Evolutionary conservation across 2,113 vertebrate species (phyloP).

Genomic region (Ibidorhyncha struthersii): DNA sequence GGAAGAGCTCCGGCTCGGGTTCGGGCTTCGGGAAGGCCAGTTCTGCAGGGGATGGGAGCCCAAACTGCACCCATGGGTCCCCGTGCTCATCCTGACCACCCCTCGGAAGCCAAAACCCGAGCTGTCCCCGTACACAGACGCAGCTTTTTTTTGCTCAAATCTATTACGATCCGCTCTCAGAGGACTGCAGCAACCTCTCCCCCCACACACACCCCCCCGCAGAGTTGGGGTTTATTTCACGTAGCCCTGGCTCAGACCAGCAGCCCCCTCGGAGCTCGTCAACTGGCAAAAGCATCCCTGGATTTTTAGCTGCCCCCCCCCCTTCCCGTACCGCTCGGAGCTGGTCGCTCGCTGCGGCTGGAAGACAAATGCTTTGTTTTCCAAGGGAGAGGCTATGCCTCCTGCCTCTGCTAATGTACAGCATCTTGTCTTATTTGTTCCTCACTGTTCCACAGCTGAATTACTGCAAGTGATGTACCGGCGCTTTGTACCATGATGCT

Average conservation of each 20-base stretch:
- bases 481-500: background rate
- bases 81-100: background rate
- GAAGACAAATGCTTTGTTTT: background rate
- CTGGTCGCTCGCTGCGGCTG: background rate
- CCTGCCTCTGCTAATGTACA: background rate
- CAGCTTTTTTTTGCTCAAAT: background rate
- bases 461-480: background rate
- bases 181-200: background rate
- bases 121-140: background rate
- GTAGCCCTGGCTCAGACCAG: background rate
- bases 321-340: accelerated
- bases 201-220: too few relatives aligned
- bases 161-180: accelerated
- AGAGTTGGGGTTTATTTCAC: background rate
- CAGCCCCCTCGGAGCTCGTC: background rate
- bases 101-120: background rate
- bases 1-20: background rate
- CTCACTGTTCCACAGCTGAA: background rate
- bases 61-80: background rate
- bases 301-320: background rate
- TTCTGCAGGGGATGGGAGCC: background rate
- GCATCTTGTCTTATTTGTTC: background rate
- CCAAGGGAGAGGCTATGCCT: background rate
- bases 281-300: background rate
- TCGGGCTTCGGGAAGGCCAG: background rate